Percentiles rank a stretch among this genome's conserved stretches.
Evolutionary conservation across 2,888 invertebrate genomes (phyloP).

Genomic region (Amiota minor): DNA sequence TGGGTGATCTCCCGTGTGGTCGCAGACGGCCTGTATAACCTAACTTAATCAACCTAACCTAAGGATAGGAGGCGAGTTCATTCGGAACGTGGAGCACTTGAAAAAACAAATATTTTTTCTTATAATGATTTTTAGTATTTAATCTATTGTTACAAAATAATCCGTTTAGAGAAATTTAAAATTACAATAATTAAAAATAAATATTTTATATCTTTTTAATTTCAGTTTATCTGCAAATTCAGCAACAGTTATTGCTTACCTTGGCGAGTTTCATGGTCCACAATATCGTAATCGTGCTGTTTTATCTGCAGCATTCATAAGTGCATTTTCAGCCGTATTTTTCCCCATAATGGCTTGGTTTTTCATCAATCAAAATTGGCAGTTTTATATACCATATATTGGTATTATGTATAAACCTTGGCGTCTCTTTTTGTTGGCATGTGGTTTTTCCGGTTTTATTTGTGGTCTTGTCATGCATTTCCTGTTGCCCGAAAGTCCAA

Average conservation of each 20-base stretch:
- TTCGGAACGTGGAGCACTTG: too few relatives aligned
- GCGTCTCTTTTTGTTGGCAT: slow-evolving; percentile 66
- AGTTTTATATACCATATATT: slow-evolving; percentile 54
- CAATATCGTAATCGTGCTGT: slow-evolving; percentile 73
- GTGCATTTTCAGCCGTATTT: slow-evolving; percentile 63
- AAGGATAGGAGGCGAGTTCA: too few relatives aligned
- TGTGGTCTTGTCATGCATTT: slow-evolving; percentile 57
- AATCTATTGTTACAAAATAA: too few relatives aligned
- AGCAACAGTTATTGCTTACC: slow-evolving; percentile 75
- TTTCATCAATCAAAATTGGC: slow-evolving; percentile 66
- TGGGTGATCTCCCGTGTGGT: too few relatives aligned
- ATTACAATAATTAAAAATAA: too few relatives aligned
- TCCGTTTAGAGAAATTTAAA: too few relatives aligned
- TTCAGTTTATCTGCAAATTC: slow-evolving; percentile 71
- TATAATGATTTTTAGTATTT: too few relatives aligned
- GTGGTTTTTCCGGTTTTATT: slow-evolving; percentile 64
- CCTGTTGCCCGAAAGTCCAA: slow-evolving; percentile 69
- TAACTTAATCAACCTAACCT: too few relatives aligned
- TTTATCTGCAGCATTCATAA: slow-evolving; percentile 67
- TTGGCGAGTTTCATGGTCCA: slow-evolving; percentile 75
- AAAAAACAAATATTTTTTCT: too few relatives aligned
- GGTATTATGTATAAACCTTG: slow-evolving; percentile 66
- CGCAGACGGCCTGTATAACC: too few relatives aligned
- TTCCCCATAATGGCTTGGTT: slow-evolving; percentile 66
- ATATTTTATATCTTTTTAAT: too few relatives aligned